phyloP scores from a whole-genome alignment of 2,888 invertebrate species.

The Ditula angustiorana region DNA sequence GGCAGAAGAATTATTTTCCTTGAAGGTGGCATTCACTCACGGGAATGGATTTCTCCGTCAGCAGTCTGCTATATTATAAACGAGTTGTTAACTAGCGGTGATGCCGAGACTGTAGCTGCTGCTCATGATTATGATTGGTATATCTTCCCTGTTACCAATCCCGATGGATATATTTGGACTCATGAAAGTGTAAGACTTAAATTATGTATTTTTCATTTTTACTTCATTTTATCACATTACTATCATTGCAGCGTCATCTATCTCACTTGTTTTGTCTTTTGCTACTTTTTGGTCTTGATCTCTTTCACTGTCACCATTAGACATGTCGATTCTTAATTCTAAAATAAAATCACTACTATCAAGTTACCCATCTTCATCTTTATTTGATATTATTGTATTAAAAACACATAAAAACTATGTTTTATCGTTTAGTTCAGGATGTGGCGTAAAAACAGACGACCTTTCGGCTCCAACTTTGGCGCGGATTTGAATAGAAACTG shows the following conservation, averaged over 20 bases:
- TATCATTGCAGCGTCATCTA: too few relatives aligned
- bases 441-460: constrained; percentile 88
- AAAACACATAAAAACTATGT: too few relatives aligned
- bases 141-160: constrained; percentile 90
- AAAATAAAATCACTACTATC: too few relatives aligned
- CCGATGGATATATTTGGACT: constrained; percentile 91
- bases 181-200: constrained; percentile 83
- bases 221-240: too few relatives aligned
- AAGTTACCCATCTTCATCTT: too few relatives aligned
- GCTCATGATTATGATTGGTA: constrained; percentile 89
- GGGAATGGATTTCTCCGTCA: constrained; percentile 91
- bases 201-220: too few relatives aligned
- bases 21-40: constrained; percentile 88
- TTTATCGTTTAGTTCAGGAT: constrained; percentile 86
- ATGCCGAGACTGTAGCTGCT: constrained; percentile 71
- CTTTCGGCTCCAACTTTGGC: constrained; percentile 80
- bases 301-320: too few relatives aligned
- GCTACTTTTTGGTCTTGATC: neutral
- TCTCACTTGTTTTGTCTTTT: constrained; percentile 22
- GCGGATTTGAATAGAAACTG: constrained; percentile 91
- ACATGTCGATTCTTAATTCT: too few relatives aligned
- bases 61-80: constrained; percentile 86
- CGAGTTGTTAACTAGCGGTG: constrained; percentile 85
- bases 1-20: constrained; percentile 67
- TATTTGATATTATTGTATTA: neutral